phyloP scores from a whole-genome alignment of 2,888 invertebrate species.

The Melieria omissa region DNA sequence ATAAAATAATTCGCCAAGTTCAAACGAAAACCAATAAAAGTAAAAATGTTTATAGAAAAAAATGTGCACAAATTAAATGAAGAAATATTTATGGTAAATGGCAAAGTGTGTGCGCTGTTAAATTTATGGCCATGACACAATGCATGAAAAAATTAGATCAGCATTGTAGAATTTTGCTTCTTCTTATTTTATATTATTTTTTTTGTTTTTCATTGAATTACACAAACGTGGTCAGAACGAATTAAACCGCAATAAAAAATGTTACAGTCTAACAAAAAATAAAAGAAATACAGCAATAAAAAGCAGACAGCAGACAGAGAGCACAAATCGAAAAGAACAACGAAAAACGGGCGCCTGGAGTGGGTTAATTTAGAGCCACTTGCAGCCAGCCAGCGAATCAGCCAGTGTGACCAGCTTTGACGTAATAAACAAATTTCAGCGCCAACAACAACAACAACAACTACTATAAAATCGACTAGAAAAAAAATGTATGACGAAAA shows the following conservation, averaged over 20 bases:
- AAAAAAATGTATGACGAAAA: background rate
- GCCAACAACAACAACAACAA: background rate
- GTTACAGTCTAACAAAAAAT: background rate
- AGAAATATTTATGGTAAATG: too few relatives aligned
- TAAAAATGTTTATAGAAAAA: too few relatives aligned
- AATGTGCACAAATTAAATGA: too few relatives aligned
- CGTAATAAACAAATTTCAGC: slow-evolving; percentile 29
- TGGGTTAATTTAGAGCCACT: slow-evolving; percentile 1
- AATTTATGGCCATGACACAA: too few relatives aligned
- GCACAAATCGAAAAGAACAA: background rate
- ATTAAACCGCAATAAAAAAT: slow-evolving; percentile 25
- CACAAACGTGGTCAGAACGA: slow-evolving; percentile 15
- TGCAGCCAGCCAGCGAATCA: background rate
- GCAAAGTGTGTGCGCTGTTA: too few relatives aligned
- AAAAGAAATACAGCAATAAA: background rate
- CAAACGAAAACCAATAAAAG: too few relatives aligned
- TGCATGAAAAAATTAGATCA: too few relatives aligned
- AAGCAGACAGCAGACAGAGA: background rate
- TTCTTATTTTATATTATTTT: too few relatives aligned
- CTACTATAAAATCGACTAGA: background rate
- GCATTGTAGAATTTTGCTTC: too few relatives aligned
- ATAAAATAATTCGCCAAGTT: too few relatives aligned
- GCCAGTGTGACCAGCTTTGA: too few relatives aligned
- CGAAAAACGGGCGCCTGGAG: background rate
- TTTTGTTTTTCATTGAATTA: too few relatives aligned